Conservation (phyloP, 2,888 invertebrate species). For the Gastracanthus pulcherrimus region DNA sequence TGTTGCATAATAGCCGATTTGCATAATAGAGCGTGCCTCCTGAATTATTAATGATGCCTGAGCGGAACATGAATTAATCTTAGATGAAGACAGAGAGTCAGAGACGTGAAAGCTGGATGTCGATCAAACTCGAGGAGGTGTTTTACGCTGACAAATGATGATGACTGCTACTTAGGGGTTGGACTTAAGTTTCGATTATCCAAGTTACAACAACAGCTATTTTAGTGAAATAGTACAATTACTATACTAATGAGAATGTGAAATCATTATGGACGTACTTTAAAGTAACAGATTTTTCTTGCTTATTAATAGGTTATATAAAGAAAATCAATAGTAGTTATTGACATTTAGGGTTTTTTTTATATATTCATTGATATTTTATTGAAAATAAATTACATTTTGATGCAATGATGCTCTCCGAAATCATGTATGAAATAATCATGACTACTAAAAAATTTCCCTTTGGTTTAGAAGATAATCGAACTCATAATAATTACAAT, state of each 20-base stretch:
- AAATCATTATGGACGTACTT: no score
- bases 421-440: no score
- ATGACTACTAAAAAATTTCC: no score
- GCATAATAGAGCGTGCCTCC: conserved; percentile 29
- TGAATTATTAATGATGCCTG: conserved; percentile 42
- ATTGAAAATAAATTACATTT: not conserved
- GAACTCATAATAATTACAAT: no score
- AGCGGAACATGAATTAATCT: conserved; percentile 28
- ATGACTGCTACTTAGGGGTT: not conserved
- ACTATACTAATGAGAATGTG: not conserved
- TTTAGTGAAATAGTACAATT: no score
- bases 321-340: no score
- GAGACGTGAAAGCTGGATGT: conserved; percentile 18
- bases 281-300: no score
- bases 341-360: no score
- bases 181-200: not conserved
- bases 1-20: conserved; percentile 31
- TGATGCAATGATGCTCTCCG: no score
- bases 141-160: conserved; percentile 20
- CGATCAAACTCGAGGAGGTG: conserved; percentile 2
- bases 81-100: not conserved
- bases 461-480: no score
- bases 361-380: not conserved
- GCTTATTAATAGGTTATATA: no score
- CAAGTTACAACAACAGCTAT: not conserved